phyloP scores from a whole-genome alignment of 2,797 vertebrate genomes.

The Fistularia tabacaria region DNA sequence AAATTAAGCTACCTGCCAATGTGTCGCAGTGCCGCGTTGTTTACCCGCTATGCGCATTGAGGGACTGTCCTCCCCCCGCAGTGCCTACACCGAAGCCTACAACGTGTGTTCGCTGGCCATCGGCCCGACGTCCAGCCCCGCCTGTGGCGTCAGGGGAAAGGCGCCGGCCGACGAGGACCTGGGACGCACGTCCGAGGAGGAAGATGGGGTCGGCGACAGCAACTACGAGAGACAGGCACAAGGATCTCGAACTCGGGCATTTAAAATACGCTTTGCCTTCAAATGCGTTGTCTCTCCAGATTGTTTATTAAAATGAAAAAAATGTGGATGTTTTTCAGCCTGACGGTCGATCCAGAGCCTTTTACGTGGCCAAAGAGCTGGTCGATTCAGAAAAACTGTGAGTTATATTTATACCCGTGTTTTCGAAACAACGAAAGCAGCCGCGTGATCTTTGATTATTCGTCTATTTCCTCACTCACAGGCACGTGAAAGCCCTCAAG shows the following conservation, averaged over 20 bases:
- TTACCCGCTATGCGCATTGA: background rate
- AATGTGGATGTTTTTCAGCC: slow-evolving; percentile 69
- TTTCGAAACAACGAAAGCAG: no score
- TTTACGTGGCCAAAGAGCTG: slow-evolving; percentile 87
- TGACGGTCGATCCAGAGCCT: slow-evolving; percentile 86
- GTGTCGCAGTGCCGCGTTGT: background rate
- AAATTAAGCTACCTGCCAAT: no score
- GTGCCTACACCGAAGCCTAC: slow-evolving; percentile 89
- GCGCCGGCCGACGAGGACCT: slow-evolving; percentile 78
- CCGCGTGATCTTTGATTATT: background rate
- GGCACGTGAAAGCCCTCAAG: slow-evolving; percentile 88
- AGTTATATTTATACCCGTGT: slow-evolving; percentile 58
- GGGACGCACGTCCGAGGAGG: slow-evolving; percentile 83
- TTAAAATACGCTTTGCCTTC: background rate
- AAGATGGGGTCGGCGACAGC: slow-evolving; percentile 69
- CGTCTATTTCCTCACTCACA: slow-evolving; percentile 63
- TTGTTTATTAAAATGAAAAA: slow-evolving; percentile 17
- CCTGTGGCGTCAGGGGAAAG: slow-evolving; percentile 8
- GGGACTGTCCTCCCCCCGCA: slow-evolving; percentile 36
- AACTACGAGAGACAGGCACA: slow-evolving; percentile 79
- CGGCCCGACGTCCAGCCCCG: slow-evolving; percentile 26
- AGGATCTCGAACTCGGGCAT: no score
- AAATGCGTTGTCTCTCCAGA: slow-evolving; percentile 7
- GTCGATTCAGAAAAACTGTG: slow-evolving; percentile 89
- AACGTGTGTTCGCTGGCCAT: slow-evolving; percentile 78